phyloP scores from a whole-genome alignment of 2,797 vertebrate genomes.

The Leptoclinus maculatus region DNA sequence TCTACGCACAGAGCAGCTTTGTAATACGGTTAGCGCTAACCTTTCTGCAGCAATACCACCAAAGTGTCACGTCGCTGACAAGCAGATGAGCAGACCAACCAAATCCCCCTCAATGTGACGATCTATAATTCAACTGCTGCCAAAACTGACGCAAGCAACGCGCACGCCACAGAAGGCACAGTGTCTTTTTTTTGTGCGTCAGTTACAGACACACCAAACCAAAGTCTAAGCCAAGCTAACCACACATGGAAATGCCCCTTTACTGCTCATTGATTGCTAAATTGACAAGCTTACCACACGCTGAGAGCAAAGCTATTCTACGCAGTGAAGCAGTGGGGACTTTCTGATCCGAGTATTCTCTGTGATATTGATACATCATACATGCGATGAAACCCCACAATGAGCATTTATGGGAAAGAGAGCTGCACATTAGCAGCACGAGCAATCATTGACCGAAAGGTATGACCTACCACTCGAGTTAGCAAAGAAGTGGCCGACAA shows the following conservation, averaged over 20 bases:
- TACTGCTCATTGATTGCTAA: not conserved
- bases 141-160: not conserved
- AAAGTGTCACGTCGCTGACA: slow-evolving; percentile 19
- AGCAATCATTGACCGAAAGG: not conserved
- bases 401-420: not conserved
- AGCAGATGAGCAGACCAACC: not conserved
- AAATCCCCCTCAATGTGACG: not conserved
- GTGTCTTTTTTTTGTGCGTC: not conserved
- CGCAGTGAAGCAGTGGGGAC: not conserved
- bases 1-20: not conserved
- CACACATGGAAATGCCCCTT: not conserved
- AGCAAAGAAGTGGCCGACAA: not conserved
- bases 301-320: not conserved
- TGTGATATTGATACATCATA: slow-evolving; percentile 4
- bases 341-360: slow-evolving; percentile 6
- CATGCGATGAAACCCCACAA: slow-evolving; percentile 1
- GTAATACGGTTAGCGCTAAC: slow-evolving; percentile 13
- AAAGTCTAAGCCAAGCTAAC: not conserved
- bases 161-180: not conserved
- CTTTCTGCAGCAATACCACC: slow-evolving; percentile 4
- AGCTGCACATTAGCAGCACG: not conserved
- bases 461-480: not conserved
- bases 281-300: not conserved
- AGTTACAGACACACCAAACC: not conserved
- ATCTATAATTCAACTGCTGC: not conserved